Percentiles rank a stretch among this genome's conserved stretches.
These are phyloP conservation scores for Ectemnius lituratus DNA, from an alignment of 2,888 invertebrate genomes.

Conservation along the genomic window DNA sequence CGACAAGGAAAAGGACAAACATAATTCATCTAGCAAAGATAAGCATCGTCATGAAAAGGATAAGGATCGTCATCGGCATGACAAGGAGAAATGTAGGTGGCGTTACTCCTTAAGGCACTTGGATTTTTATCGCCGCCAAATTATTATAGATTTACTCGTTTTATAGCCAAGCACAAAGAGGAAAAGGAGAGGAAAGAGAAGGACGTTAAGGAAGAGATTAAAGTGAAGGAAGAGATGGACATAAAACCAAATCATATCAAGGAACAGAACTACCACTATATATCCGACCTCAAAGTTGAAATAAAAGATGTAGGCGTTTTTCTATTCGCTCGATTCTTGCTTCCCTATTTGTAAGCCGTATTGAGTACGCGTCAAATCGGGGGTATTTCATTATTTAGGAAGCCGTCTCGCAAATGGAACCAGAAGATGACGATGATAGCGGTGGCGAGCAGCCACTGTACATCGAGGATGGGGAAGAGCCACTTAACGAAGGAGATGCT, in stretches of 20 bases:
- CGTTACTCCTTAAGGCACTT: not conserved
- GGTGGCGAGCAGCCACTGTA: constrained; percentile 80
- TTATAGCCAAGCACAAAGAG: constrained; percentile 77
- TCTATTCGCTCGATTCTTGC: not conserved
- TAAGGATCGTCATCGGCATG: constrained; percentile 73
- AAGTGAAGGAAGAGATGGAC: constrained; percentile 65
- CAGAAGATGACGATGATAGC: constrained; percentile 74
- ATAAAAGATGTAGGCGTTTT: constrained; percentile 52
- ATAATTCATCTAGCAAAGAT: constrained; percentile 66
- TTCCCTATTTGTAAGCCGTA: not conserved
- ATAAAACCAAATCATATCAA: constrained; percentile 60
- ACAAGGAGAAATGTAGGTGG: constrained; percentile 72
- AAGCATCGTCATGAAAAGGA: constrained; percentile 77
- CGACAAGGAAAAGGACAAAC: constrained; percentile 66
- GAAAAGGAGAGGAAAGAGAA: constrained; percentile 80
- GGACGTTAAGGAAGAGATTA: constrained; percentile 74
- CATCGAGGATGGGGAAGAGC: constrained; percentile 77
- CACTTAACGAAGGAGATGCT: constrained; percentile 61
- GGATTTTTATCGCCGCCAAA: too few relatives aligned
- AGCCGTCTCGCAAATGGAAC: constrained; percentile 81
- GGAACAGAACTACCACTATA: constrained; percentile 48
- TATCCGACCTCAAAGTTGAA: constrained; percentile 42
- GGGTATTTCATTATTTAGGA: constrained; percentile 78
- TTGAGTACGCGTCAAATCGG: not conserved
- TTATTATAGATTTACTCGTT: constrained; percentile 1